Percentiles rank a stretch among this genome's conserved stretches.
phyloP scores from a whole-genome alignment of 1,140 invertebrate genomes.

The Drosophila carrolli region DNA sequence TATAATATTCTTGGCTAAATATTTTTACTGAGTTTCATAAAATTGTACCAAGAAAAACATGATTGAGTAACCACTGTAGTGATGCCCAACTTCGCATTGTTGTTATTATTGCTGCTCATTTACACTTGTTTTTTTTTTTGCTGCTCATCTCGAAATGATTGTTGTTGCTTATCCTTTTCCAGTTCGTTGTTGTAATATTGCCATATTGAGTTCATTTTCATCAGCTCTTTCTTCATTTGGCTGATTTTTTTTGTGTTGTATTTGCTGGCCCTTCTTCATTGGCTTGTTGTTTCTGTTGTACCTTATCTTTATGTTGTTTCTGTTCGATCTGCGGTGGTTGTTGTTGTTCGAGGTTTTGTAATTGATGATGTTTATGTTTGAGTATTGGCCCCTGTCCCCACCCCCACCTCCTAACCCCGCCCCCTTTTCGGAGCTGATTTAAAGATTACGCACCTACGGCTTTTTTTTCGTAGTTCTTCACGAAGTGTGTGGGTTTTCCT shows the following conservation, averaged over 20 bases:
- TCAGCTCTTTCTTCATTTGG: slow-evolving; percentile 22
- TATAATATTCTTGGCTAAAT: too few species aligned
- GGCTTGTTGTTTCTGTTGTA: slow-evolving; percentile 30
- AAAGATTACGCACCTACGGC: slow-evolving; percentile 74
- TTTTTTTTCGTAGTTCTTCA: slow-evolving; percentile 3
- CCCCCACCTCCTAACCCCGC: background rate
- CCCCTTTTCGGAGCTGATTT: slow-evolving; percentile 57
- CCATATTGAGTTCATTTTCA: slow-evolving; percentile 41
- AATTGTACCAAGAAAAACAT: too few species aligned
- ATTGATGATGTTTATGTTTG: slow-evolving; percentile 79
- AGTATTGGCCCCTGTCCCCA: slow-evolving; percentile 29
- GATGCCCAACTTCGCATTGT: too few species aligned
- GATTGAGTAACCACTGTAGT: background rate
- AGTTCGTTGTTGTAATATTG: slow-evolving; percentile 21
- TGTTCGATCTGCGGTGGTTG: slow-evolving; percentile 19
- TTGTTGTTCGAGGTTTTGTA: slow-evolving; percentile 64
- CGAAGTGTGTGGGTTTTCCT: slow-evolving; percentile 64
- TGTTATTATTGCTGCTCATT: slow-evolving; percentile 26
- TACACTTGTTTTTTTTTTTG: slow-evolving; percentile 36
- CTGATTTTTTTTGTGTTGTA: slow-evolving; percentile 3
- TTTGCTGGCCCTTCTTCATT: slow-evolving; percentile 17
- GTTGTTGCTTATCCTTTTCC: slow-evolving; percentile 23
- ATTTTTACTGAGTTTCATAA: background rate
- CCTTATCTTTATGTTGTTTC: slow-evolving; percentile 19
- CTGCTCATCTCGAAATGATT: slow-evolving; percentile 17